Evolutionary conservation across 2,797 vertebrate species (phyloP), one percentile per base, ranked within the genome.

Genomic region (Sebastes wilsoni): DNA sequence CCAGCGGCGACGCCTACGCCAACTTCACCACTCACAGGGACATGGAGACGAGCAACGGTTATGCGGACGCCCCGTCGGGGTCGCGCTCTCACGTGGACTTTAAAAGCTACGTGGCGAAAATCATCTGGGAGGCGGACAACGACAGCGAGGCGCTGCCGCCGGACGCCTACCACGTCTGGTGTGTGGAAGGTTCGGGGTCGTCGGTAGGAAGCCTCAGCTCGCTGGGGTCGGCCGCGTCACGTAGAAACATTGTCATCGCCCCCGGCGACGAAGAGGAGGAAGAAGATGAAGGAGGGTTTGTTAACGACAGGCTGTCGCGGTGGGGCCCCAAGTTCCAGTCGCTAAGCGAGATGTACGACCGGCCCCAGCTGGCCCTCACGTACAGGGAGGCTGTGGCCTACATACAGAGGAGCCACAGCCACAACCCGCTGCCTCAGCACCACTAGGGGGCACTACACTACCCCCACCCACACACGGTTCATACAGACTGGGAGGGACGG

Each of bases 201-300:
- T 66, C 85, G 1, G 95, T 89, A 2, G 96, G 95, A 60, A 98
- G 97, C 85, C 96, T 98, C 56, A 98, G 97, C 93, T 97, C 97
- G 0, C 91, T 98, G 73, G 95, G 94, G 28, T 97, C 96, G 0
- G 64, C 80, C 20, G 22, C 84, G 0, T 88, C 89, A 0, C 25
- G 30, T 0, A 65, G 73, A 11, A 77, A 82, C 70, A 12, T 61
- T 46, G 1, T 32, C 46, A 1, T 2, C 12, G 8, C 55, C 22
- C 8, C 8, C 1, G 68, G 18, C 46, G 18, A 11, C 4, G 93
- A 95, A 5, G 94, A 86, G 16, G 88, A 86, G 2, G 81, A 83
- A 0, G 88, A 88, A 0, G 81, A 46, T 0, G 94, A 94, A 4
- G 95, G 94, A 52, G 94, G 94, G 78, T 91, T 95, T 20, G 94